A percentile compares a stretch with the other conserved stretches of the same genome.
These are phyloP conservation scores for Mactra quadrangularis DNA, from an alignment of 1,140 invertebrate species.

Conservation along the genomic window DNA sequence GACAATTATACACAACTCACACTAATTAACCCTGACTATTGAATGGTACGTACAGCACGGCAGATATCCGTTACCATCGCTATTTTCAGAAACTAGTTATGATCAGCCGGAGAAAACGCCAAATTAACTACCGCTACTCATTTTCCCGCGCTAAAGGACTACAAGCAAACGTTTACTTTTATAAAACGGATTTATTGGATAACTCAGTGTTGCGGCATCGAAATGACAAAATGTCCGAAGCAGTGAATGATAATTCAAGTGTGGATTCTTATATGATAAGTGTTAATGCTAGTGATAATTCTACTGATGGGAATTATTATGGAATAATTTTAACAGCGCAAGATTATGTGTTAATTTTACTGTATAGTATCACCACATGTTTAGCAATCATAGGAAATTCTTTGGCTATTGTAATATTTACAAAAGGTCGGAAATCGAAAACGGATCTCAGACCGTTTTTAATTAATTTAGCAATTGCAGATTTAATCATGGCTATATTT, in stretches of 20 bases:
- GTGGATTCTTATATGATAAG: slow-evolving; percentile 3
- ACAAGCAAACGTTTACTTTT: slow-evolving; percentile 22
- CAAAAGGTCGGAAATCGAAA: slow-evolving; percentile 74
- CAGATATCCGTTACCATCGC: too few relatives aligned
- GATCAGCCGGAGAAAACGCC: slow-evolving; percentile 27
- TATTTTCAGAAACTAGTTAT: slow-evolving; percentile 22
- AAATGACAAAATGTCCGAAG: slow-evolving; percentile 37
- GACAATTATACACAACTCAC: too few relatives aligned
- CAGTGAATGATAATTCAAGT: slow-evolving; percentile 30
- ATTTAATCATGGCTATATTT: slow-evolving; percentile 83
- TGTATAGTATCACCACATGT: slow-evolving; percentile 78
- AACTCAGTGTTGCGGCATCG: slow-evolving; percentile 6
- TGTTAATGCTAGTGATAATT: slow-evolving; percentile 28
- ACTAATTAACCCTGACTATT: too few relatives aligned
- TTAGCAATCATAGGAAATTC: slow-evolving; percentile 79
- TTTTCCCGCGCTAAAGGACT: slow-evolving; percentile 21
- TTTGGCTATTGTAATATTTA: slow-evolving; percentile 79
- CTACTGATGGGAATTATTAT: neutral
- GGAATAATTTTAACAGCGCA: slow-evolving; percentile 31
- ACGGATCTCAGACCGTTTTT: slow-evolving; percentile 86
- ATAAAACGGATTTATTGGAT: slow-evolving; percentile 48
- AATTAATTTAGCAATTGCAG: slow-evolving; percentile 88
- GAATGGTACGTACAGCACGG: too few relatives aligned
- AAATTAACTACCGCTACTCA: slow-evolving; percentile 27
- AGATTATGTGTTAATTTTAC: slow-evolving; percentile 70